Evolutionary conservation across 2,113 vertebrate genomes (phyloP).

Genomic region (Elachura formosa): DNA sequence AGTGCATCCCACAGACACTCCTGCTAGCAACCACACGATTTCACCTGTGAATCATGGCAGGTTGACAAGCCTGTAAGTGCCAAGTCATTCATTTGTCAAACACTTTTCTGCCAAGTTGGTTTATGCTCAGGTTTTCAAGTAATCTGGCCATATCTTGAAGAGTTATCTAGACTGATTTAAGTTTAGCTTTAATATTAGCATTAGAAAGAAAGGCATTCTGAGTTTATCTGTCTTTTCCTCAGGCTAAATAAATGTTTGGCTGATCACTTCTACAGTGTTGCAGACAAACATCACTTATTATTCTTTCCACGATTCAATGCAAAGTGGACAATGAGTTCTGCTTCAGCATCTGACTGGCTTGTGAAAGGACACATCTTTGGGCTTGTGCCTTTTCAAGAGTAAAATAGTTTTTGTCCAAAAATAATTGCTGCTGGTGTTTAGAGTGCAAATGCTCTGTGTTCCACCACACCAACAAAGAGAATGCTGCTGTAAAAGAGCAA

Average conservation of each 20-base stretch:
- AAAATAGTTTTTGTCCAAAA: background rate
- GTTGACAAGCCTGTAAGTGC: background rate
- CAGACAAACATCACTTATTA: background rate
- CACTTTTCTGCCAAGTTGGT: background rate
- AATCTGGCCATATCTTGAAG: background rate
- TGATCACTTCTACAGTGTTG: background rate
- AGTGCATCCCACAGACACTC: background rate
- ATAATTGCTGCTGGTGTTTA: background rate
- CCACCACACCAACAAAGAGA: background rate
- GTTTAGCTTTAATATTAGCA: background rate
- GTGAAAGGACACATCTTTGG: background rate
- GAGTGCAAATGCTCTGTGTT: background rate
- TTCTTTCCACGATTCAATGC: background rate
- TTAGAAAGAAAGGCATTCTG: background rate
- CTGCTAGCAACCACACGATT: background rate
- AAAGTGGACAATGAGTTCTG: background rate
- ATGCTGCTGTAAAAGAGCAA: background rate
- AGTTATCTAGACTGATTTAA: background rate
- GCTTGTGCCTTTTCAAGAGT: background rate
- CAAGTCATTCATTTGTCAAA: background rate
- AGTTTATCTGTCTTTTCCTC: background rate
- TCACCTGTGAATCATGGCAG: background rate
- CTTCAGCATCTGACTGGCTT: background rate
- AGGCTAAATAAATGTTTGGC: conserved; percentile 2
- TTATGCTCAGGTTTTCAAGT: background rate